Evolutionary conservation across 2,113 vertebrate species (phyloP), one percentile per base, ranked within the genome.

Genomic region (Crotalus helleri): DNA sequence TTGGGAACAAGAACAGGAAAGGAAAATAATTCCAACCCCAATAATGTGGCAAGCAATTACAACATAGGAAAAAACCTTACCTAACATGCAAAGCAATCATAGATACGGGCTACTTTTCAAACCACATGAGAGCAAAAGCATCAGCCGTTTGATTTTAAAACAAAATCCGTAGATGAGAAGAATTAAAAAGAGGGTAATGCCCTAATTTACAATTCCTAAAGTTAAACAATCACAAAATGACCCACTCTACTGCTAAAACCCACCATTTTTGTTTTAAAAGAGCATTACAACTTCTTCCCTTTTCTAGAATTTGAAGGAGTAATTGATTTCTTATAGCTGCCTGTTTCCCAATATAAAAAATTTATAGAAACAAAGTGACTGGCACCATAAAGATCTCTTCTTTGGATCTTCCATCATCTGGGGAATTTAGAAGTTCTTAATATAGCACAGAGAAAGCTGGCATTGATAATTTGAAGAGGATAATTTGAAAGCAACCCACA

Each of bases 341-440:
- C 17, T 7, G 49, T 21, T 95, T 87, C 19, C 44, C 74, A n/a
- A 95, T 91, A 39, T 33, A 87, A 74, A 74, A 91, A 89, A 90
- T 85, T 26, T 61, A 89, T 94, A 87, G 49, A 24, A 49, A 87
- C 57, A 26, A 95, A 91, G 57, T 23, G 69, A 92, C 59, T 92
- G 26, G 54, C n/a, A 88, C 0, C 92, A 57, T 29, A 15, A 94
- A 92, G 91, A 51, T 29, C 4, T 64, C 39, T 59, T 7, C 74
- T 61, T 90, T 49, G 29, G 29, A 13, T 61, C 26, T 0, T 90
- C 64, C 8, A 51, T 93, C 94, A 69, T 0, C 0, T 69, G 54
- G 91, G 87, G 89, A 90, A 39, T 29, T 4, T 49, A 19, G 49
- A 19, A 51, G 44, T 57, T 86, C 26, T 88, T 95, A 21, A 90